phyloP scores from a whole-genome alignment of 2,888 invertebrate genomes.

The Epinotia ramella region DNA sequence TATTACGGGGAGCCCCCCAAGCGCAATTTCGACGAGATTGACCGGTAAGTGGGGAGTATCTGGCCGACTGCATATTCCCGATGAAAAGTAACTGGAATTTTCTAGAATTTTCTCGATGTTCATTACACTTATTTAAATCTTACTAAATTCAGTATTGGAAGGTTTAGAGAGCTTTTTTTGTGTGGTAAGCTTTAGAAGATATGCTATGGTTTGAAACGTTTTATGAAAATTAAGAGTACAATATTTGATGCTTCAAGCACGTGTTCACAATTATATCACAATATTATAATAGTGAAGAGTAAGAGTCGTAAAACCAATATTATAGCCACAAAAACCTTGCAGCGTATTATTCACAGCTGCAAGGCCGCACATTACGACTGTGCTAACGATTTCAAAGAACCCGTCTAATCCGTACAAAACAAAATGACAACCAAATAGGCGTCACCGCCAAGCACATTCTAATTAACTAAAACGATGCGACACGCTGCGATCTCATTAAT shows the following conservation, averaged over 20 bases:
- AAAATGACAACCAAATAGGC: background rate
- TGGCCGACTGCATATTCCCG: background rate
- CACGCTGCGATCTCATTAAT: slow-evolving; percentile 14
- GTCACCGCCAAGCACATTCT: slow-evolving; percentile 2
- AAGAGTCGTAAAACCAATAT: background rate
- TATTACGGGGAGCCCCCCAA: slow-evolving; percentile 74
- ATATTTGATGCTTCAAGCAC: no score
- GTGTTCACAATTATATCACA: no score
- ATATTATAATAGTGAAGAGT: background rate
- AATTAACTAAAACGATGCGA: slow-evolving; percentile 16
- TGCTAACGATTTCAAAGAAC: slow-evolving; percentile 6
- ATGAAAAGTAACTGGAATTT: background rate
- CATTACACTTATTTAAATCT: background rate
- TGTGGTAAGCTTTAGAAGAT: no score
- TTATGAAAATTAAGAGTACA: no score
- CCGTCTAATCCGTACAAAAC: background rate
- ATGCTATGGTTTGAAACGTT: no score
- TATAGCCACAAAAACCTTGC: background rate
- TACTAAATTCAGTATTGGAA: background rate
- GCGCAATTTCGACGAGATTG: slow-evolving; percentile 87
- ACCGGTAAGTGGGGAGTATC: slow-evolving; percentile 67
- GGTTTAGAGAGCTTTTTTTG: no score
- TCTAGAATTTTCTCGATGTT: background rate
- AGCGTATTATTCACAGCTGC: no score
- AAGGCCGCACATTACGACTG: background rate